Conservation (phyloP, 2,888 invertebrate species). For the Xylocampa areola region DNA sequence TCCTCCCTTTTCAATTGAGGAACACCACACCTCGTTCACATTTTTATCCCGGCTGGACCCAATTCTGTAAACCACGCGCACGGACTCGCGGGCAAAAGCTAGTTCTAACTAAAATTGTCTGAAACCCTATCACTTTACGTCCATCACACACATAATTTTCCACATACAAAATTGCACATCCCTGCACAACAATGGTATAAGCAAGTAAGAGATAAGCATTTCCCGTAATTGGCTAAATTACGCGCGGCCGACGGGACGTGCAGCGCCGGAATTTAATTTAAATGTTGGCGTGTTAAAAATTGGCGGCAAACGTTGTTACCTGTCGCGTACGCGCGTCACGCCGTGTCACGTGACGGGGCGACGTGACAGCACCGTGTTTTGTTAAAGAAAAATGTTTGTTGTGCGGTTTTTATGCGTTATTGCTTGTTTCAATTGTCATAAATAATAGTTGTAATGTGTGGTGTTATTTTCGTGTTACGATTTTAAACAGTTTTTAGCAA, state of each 20-base stretch:
- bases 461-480: not conserved
- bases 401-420: constrained; percentile 22
- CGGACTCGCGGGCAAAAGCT: too few species aligned
- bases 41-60: too few species aligned
- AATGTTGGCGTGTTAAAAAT: constrained; percentile 85
- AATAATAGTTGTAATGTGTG: not conserved
- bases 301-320: constrained; percentile 80
- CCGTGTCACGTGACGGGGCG: constrained; percentile 47
- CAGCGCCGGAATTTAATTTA: constrained; percentile 82
- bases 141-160: too few species aligned
- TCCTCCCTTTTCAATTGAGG: too few species aligned
- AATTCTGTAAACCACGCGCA: too few species aligned
- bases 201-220: constrained; percentile 79
- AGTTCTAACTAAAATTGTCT: too few species aligned
- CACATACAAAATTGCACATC: constrained; percentile 24
- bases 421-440: not conserved
- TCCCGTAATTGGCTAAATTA: constrained; percentile 83
- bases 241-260: constrained; percentile 64
- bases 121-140: too few species aligned
- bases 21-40: too few species aligned
- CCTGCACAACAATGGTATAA: constrained; percentile 63
- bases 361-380: constrained; percentile 48
- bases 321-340: constrained; percentile 68
- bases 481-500: too few species aligned
- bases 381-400: constrained; percentile 28